Conservation (phyloP, 2,888 invertebrate genomes). For the Sphaerophoria taeniata region DNA sequence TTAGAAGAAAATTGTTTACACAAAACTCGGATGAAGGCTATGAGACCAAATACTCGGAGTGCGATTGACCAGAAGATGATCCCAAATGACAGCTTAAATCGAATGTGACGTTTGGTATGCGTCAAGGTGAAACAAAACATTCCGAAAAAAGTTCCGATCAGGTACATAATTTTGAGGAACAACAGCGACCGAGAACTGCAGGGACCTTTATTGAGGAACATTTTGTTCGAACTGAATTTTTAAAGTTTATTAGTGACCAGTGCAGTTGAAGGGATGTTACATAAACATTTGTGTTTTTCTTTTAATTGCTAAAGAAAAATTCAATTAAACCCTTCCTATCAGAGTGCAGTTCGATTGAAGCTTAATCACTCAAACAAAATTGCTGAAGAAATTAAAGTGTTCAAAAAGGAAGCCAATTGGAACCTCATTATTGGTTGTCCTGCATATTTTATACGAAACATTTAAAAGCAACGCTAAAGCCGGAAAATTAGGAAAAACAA, state of each 20-base stretch:
- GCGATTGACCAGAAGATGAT: constrained; percentile 9
- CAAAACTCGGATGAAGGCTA: background rate
- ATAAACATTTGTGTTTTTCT: background rate
- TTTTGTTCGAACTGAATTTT: constrained; percentile 4
- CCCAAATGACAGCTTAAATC: background rate
- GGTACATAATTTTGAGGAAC: constrained; percentile 4
- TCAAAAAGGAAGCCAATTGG: too few species aligned
- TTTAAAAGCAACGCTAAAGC: too few species aligned
- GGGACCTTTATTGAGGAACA: background rate
- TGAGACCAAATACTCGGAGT: background rate
- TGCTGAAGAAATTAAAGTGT: too few species aligned
- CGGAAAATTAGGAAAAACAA: too few species aligned
- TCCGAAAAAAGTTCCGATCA: constrained; percentile 1
- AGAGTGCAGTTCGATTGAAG: too few species aligned
- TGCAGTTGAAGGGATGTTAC: background rate
- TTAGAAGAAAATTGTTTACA: background rate
- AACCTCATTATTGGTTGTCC: too few species aligned
- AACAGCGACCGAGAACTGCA: background rate
- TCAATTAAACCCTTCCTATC: too few species aligned
- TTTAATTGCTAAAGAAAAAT: background rate
- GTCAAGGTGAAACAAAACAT: constrained; percentile 8
- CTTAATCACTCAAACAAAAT: too few species aligned
- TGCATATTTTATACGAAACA: too few species aligned
- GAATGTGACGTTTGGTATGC: background rate
- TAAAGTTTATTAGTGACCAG: background rate